These are phyloP conservation scores for Notamacropus eugenii DNA, from an alignment of 2,797 vertebrate species.

Conservation along the genomic window DNA sequence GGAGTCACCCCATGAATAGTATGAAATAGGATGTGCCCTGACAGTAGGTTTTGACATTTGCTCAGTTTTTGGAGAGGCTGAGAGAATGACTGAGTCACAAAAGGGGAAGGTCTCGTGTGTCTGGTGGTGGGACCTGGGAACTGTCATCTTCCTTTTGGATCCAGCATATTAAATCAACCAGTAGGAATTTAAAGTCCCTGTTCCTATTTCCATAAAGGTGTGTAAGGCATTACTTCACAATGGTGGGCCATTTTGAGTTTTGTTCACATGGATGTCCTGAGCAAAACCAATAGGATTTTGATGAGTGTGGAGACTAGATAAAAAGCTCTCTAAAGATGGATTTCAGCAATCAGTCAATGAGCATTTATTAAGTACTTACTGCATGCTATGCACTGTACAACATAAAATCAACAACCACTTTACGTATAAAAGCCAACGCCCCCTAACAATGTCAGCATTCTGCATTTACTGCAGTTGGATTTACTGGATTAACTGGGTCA, in stretches of 20 bases:
- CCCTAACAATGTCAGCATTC: background rate
- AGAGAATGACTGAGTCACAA: no score
- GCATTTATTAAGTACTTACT: background rate
- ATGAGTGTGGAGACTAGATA: background rate
- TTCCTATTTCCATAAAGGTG: fast-evolving
- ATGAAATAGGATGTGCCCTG: no score
- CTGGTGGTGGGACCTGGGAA: no score
- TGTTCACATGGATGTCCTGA: no score
- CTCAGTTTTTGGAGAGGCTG: background rate
- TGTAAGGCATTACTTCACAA: fast-evolving
- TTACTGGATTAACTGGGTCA: no score
- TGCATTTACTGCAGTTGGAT: background rate
- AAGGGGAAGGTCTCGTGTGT: background rate
- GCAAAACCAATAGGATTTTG: background rate
- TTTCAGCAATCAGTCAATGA: background rate
- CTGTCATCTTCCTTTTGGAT: background rate
- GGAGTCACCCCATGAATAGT: no score
- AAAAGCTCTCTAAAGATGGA: no score
- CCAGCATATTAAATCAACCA: fast-evolving
- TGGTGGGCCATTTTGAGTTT: no score
- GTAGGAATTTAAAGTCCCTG: background rate
- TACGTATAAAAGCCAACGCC: background rate
- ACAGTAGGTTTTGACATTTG: background rate
- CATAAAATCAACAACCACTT: background rate
- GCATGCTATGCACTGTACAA: background rate